Evolutionary conservation across 2,888 invertebrate species (phyloP).

Genomic region (Limenitis camilla): DNA sequence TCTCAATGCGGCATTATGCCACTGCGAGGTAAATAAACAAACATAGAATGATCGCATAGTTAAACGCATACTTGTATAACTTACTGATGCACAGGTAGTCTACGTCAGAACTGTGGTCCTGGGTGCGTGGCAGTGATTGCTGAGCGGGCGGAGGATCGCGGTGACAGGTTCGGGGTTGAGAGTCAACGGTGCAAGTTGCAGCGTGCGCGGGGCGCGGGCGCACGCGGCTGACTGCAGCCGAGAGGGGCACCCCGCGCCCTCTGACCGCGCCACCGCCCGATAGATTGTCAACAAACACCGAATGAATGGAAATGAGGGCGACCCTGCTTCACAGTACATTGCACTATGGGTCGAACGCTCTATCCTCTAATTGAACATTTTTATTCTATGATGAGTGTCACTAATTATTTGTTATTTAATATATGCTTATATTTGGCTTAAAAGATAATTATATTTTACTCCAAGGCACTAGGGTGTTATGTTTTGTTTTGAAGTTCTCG

Average conservation of each 20-base stretch:
- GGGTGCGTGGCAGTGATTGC: background rate
- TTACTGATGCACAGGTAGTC: conserved; percentile 53
- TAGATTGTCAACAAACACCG: conserved; percentile 61
- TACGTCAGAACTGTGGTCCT: background rate
- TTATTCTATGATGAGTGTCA: conserved; percentile 1
- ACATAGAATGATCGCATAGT: conserved; percentile 45
- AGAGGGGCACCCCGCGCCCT: conserved; percentile 40
- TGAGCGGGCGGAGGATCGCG: conserved; percentile 7
- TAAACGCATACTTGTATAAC: conserved; percentile 62
- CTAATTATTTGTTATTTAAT: too few relatives aligned
- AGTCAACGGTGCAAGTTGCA: conserved; percentile 34
- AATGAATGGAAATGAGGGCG: conserved; percentile 63
- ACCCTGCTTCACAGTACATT: conserved; percentile 35
- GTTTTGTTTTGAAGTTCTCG: too few relatives aligned
- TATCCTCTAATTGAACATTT: conserved; percentile 19
- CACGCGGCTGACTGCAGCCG: conserved; percentile 49
- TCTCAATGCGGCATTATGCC: conserved; percentile 22
- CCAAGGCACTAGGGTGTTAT: too few relatives aligned
- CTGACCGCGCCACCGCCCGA: conserved; percentile 47
- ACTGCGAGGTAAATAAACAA: conserved; percentile 27
- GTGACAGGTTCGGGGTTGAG: conserved; percentile 8
- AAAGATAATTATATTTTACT: too few relatives aligned
- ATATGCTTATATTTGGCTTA: too few relatives aligned
- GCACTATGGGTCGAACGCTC: conserved; percentile 31
- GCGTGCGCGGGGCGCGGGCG: conserved; percentile 49